These are phyloP conservation scores for Pogonomyrmex barbatus DNA, from an alignment of 1,140 invertebrate genomes.

Conservation along the genomic window DNA sequence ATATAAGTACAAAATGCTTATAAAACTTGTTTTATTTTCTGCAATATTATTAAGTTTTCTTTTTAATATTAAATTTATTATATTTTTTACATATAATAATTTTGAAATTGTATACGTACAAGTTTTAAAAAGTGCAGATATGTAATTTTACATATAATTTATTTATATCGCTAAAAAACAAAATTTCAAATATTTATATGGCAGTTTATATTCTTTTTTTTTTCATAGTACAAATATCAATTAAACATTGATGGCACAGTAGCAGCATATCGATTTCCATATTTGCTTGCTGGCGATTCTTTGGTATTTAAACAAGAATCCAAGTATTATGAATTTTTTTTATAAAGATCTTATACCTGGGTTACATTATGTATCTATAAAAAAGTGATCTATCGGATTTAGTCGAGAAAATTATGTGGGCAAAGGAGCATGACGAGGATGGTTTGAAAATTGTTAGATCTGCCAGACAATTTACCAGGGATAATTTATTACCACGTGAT, in stretches of 20 bases:
- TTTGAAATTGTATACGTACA: neutral
- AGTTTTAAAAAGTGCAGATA: neutral
- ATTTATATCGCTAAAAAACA: neutral
- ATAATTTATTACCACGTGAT: conserved; percentile 93
- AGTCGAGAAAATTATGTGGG: conserved; percentile 93
- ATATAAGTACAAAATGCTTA: neutral
- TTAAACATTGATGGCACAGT: conserved; percentile 98
- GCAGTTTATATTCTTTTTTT: conserved; percentile 33
- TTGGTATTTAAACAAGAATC: conserved; percentile 97
- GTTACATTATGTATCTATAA: conserved; percentile 94
- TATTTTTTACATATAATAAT: neutral
- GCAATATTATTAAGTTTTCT: neutral
- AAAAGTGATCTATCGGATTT: conserved; percentile 94
- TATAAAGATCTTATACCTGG: conserved; percentile 92
- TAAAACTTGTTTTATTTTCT: neutral
- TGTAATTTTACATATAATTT: neutral
- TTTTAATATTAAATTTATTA: too few species aligned
- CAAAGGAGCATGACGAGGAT: conserved; percentile 91
- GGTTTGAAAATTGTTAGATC: conserved; percentile 90
- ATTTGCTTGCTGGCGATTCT: conserved; percentile 94
- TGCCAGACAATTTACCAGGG: conserved; percentile 91
- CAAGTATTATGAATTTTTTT: conserved; percentile 97
- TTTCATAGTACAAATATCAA: conserved; percentile 97
- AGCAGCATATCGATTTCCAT: conserved; percentile 97
- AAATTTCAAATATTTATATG: neutral